Conservation (phyloP, 2,888 invertebrate species). For the Xestia xanthographa region DNA sequence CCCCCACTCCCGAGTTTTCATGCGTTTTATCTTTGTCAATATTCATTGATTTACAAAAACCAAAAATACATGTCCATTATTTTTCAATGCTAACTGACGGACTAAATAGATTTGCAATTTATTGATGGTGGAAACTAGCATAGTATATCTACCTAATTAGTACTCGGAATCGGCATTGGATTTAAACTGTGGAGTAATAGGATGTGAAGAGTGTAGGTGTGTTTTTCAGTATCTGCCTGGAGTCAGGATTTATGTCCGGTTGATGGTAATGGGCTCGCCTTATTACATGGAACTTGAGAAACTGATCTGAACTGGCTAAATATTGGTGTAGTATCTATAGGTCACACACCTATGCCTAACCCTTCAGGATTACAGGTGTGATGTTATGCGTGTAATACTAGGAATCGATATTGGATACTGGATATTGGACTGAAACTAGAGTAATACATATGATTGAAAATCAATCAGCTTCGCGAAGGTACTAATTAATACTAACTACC, state of each 20-base stretch:
- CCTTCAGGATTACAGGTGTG: neutral
- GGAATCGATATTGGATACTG: neutral
- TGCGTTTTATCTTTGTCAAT: too few species aligned
- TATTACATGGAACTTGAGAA: neutral
- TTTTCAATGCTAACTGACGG: too few species aligned
- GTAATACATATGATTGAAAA: neutral
- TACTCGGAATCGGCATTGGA: neutral
- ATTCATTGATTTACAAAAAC: too few species aligned
- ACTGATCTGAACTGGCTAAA: neutral
- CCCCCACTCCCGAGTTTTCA: too few species aligned
- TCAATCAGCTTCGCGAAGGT: neutral
- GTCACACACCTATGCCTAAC: neutral
- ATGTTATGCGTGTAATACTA: neutral
- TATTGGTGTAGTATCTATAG: too few species aligned
- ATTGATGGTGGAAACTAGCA: too few species aligned
- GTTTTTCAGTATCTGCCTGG: neutral
- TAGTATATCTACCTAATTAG: neutral
- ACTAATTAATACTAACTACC: too few species aligned
- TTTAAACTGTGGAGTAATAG: neutral
- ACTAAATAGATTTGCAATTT: too few species aligned
- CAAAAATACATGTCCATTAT: too few species aligned
- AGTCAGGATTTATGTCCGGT: neutral
- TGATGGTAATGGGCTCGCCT: neutral
- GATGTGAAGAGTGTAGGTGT: rapidly evolving
- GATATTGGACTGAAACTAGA: neutral